Evolutionary conservation across 2,888 invertebrate species (phyloP), one percentile per base, ranked within the genome.

Genomic region (Aspidiotus rigidus): DNA sequence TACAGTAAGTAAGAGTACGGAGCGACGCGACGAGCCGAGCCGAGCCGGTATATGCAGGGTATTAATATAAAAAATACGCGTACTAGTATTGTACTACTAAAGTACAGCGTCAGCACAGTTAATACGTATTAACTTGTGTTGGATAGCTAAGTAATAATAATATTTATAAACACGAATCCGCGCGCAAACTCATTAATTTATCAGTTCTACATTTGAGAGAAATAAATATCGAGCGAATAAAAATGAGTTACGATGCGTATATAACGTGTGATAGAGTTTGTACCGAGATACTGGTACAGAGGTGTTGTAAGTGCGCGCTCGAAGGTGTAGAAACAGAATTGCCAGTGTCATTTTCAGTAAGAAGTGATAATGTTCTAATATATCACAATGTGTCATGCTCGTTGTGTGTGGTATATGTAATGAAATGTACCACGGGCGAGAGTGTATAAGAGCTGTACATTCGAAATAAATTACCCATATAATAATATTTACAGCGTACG

Each of bases 341-440:
- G 67, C 67, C 28, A 59, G 44, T 67, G 67, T 67, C 67, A 67
- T 67, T 67, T 67, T 67, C 60, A 49, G 62, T 49, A 67, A 67
- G 60, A 67, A 67, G 67, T 67, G 67, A 67, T 67, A 67, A 67
- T 67, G 67, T 67, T 60, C 67, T 67, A 67, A 67, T 67, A 67
- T 67, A 67, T 67, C 67, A 67, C 67, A 28, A 40, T 13, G 59
- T 9, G 67, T 56, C 41, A 39, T n/a, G 59, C 40, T 66, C 67
- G 57, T 67, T 44, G 67, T 67, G 67, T 67, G 67, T 67, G 67
- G 67, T 67, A 67, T 66, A 67, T 60, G 67, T 67, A 67, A 67
- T 67, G 67, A 67, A 67, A 67, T 67, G 67, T 67, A 67, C 59
- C 60, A 60, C 39, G 60, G 60, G 67, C 60, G 67, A 67, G 60